A percentile compares a stretch with the other conserved stretches of the same genome.
Evolutionary conservation across 2,113 vertebrate genomes (phyloP).

Genomic region (Campylorhamphus procurvoides): DNA sequence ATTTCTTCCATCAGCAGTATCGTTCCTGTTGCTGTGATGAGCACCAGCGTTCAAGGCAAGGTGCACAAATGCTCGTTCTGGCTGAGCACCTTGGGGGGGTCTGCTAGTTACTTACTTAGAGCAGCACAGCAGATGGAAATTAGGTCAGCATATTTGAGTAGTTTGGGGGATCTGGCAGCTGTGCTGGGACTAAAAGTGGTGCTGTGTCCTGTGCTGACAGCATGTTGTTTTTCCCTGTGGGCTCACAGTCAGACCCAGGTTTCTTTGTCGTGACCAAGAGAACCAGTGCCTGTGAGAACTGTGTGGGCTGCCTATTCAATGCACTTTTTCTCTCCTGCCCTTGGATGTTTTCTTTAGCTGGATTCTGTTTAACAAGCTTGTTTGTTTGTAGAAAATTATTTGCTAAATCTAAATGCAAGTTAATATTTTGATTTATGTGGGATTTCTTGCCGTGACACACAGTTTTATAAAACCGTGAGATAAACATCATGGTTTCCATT

Average conservation of each 20-base stretch:
- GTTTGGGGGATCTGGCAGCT: background rate
- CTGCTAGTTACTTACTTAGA: background rate
- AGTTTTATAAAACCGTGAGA: background rate
- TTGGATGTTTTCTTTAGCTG: background rate
- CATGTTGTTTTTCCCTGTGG: background rate
- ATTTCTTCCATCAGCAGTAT: background rate
- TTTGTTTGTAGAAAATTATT: background rate
- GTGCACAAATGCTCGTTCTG: background rate
- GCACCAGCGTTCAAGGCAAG: background rate
- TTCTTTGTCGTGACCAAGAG: background rate
- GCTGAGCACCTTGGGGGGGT: background rate
- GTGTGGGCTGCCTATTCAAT: background rate
- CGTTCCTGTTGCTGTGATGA: background rate
- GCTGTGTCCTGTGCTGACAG: background rate
- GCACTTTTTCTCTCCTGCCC: background rate
- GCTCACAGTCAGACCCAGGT: too few relatives aligned
- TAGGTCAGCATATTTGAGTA: background rate
- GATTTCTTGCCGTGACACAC: background rate
- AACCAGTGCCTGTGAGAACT: accelerated
- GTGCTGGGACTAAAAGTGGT: background rate
- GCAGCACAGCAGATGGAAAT: background rate
- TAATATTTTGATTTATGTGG: background rate
- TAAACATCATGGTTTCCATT: background rate
- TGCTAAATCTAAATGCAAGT: background rate
- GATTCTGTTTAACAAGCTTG: background rate